A percentile compares a stretch with the other conserved stretches of the same genome.
Evolutionary conservation across 2,888 invertebrate species (phyloP).

Genomic region (Xanthia togata): DNA sequence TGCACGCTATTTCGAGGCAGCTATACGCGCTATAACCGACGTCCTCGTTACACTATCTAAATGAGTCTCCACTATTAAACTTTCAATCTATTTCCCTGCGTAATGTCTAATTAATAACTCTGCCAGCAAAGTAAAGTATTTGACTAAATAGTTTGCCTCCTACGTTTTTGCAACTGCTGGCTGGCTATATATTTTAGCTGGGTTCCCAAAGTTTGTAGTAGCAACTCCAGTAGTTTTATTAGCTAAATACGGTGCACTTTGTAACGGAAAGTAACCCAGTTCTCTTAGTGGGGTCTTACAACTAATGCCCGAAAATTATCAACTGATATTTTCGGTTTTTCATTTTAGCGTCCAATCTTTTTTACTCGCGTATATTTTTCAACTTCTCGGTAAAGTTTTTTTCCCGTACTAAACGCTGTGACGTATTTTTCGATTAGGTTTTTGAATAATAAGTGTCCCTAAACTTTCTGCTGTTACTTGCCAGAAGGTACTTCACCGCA

Average conservation of each 20-base stretch:
- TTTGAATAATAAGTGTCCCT: not conserved
- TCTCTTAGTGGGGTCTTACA: slow-evolving; percentile 35
- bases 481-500: not conserved
- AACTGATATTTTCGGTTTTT: slow-evolving; percentile 27
- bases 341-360: not conserved
- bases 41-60: slow-evolving; percentile 76
- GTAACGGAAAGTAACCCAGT: slow-evolving; percentile 55
- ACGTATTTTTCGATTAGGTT: not conserved
- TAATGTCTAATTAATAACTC: slow-evolving; percentile 61
- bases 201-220: slow-evolving; percentile 38
- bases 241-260: slow-evolving; percentile 63
- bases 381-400: not conserved
- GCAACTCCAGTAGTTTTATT: slow-evolving; percentile 57
- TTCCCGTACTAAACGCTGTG: not conserved
- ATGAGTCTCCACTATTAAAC: slow-evolving; percentile 69
- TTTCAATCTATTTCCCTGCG: slow-evolving; percentile 67
- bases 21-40: slow-evolving; percentile 78
- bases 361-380: not conserved
- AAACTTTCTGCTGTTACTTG: not conserved
- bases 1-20: slow-evolving; percentile 82
- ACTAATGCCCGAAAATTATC: slow-evolving; percentile 37
- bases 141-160: slow-evolving; percentile 28
- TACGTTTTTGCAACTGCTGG: slow-evolving; percentile 35
- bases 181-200: slow-evolving; percentile 45
- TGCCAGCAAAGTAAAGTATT: slow-evolving; percentile 26